A percentile compares a stretch with the other conserved stretches of the same genome.
These are phyloP conservation scores for Heliconius hortense DNA, from an alignment of 2,888 invertebrate genomes.

Conservation along the genomic window DNA sequence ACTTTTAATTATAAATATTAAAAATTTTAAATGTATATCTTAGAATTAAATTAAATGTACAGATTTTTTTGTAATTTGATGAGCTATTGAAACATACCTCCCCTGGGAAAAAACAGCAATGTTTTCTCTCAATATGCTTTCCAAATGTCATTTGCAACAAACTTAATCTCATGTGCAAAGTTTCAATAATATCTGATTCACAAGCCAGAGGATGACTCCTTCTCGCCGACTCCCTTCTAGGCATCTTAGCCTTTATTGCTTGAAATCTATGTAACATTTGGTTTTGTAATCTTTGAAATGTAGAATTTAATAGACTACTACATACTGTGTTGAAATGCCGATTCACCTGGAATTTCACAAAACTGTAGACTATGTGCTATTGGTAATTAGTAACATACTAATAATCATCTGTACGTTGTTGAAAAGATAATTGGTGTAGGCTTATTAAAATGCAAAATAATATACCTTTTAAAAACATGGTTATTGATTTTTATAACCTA, in stretches of 20 bases:
- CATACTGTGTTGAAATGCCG: conserved; percentile 90
- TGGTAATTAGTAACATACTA: not conserved
- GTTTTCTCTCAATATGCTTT: conserved; percentile 95
- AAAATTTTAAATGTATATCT: no score
- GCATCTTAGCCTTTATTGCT: conserved; percentile 94
- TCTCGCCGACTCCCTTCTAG: conserved; percentile 93
- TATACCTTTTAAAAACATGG: not conserved
- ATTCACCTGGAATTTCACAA: conserved; percentile 84
- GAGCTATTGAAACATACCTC: conserved; percentile 82
- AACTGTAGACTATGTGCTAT: not conserved
- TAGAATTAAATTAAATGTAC: no score
- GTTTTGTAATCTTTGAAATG: conserved; percentile 92
- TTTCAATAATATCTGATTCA: conserved; percentile 96
- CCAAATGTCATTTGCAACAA: conserved; percentile 96
- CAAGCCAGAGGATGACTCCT: conserved; percentile 94
- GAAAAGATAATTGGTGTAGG: not conserved
- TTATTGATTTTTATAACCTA: not conserved
- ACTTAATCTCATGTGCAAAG: conserved; percentile 94
- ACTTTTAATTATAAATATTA: not conserved
- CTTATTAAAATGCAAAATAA: not conserved
- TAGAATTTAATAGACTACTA: conserved; percentile 90
- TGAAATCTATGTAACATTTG: conserved; percentile 93
- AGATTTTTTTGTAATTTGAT: not conserved
- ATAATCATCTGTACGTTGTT: not conserved
- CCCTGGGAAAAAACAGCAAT: conserved; percentile 97